Evolutionary conservation across 2,113 vertebrate species (phyloP), one percentile per base, ranked within the genome.

Genomic region (Percopsis transmontana): DNA sequence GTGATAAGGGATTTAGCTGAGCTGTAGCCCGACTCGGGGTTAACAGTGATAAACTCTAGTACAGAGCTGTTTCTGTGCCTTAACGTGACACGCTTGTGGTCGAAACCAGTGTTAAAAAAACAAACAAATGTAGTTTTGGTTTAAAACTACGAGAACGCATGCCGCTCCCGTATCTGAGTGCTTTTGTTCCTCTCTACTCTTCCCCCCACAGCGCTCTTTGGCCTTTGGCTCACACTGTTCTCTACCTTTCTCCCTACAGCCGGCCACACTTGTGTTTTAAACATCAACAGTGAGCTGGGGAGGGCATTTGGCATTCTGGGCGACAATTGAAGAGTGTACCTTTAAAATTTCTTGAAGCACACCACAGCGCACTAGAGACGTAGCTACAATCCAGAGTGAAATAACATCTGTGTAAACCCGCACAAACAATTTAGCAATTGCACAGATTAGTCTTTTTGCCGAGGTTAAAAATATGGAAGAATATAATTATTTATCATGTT

Each of bases 41-140:
- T 38, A 72, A 40, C 57, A 42, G 48, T 66, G 38, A 19, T 67
- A 20, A 56, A 44, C 0, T 20, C 19, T 11, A 57, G 59, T 16
- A n/a, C 50, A 55, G 62, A 65, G 51, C 33, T 41, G 70, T 69
- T 59, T 69, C 53, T 72, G 85, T 90, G 89, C 89, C 89, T 90
- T 90, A 77, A 74, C 66, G 57, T 57, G 0, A 76, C 6, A 50
- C 16, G n/a, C 18, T 41, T 64, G 45, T 18, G 15, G 16, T 48
- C n/a, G n/a, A n/a, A n/a, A n/a, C n/a, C n/a, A n/a, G n/a, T n/a
- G n/a, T n/a, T n/a, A n/a, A n/a, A n/a, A n/a, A n/a, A n/a, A n/a
- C n/a, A n/a, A n/a, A n/a, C n/a, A n/a, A n/a, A n/a, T n/a, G n/a
- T n/a, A n/a, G n/a, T n/a, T n/a, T n/a, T n/a, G n/a, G n/a, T n/a